Conservation (phyloP, 2,888 invertebrate genomes). For the Thysanoteuthis rhombus region DNA sequence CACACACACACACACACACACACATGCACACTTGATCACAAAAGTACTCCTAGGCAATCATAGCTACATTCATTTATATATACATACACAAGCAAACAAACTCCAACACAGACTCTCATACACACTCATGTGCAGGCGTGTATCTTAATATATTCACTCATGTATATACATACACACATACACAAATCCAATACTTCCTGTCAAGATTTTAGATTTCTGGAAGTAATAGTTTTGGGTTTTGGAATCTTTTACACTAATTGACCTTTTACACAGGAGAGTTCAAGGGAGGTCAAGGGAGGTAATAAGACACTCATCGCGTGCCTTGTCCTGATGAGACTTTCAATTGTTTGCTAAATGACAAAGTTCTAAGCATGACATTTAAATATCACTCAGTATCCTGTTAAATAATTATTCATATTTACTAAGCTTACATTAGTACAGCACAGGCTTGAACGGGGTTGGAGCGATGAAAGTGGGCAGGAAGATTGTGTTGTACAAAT, state of each 20-base stretch:
- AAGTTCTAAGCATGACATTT: background rate
- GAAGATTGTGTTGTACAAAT: background rate
- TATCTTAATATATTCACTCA: too few relatives aligned
- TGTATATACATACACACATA: too few relatives aligned
- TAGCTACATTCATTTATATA: too few relatives aligned
- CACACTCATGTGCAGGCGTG: too few relatives aligned
- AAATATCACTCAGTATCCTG: background rate
- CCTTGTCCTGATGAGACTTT: background rate
- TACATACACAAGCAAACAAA: too few relatives aligned
- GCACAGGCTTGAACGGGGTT: background rate
- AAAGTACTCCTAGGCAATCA: too few relatives aligned
- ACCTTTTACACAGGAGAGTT: background rate
- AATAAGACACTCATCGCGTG: background rate
- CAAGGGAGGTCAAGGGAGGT: background rate
- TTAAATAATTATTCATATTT: background rate
- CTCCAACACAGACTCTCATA: too few relatives aligned
- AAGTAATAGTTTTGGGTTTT: background rate
- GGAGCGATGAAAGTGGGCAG: background rate
- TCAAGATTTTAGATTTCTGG: background rate
- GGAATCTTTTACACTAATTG: background rate
- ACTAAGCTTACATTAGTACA: background rate
- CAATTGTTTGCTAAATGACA: background rate
- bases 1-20: too few relatives aligned
- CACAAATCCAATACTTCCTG: background rate
- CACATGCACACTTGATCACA: too few relatives aligned